Conservation (phyloP, 2,797 vertebrate species). For the Sebastes oblongus region DNA sequence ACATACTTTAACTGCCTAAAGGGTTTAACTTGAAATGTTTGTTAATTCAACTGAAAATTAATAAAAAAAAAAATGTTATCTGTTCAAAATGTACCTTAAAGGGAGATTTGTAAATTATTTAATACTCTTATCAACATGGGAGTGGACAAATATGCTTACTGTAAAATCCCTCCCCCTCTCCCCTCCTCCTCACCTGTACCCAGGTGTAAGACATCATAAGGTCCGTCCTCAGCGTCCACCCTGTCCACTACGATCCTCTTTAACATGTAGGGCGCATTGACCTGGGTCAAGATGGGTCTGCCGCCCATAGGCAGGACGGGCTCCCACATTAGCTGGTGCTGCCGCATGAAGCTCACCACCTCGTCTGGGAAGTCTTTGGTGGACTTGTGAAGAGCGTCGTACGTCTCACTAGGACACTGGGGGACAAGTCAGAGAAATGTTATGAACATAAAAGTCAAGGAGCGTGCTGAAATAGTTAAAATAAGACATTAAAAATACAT, state of each 20-base stretch:
- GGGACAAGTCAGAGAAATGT: background rate
- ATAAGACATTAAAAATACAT: background rate
- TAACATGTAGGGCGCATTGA: constrained; percentile 76
- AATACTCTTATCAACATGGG: too few species aligned
- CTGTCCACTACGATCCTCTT: constrained; percentile 85
- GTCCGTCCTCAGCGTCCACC: constrained; percentile 82
- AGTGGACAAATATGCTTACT: background rate
- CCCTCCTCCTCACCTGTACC: constrained; percentile 82
- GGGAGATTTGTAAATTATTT: too few species aligned
- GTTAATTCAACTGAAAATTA: too few species aligned
- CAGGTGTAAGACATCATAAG: constrained; percentile 84
- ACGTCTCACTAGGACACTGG: constrained; percentile 90
- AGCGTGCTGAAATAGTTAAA: background rate
- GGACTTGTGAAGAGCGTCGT: constrained; percentile 85
- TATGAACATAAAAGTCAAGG: background rate
- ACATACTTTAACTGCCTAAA: too few species aligned
- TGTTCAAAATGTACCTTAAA: too few species aligned
- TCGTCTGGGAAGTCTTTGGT: constrained; percentile 89
- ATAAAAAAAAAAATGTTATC: too few species aligned
- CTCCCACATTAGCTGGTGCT: constrained; percentile 92
- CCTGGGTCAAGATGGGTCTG: constrained; percentile 77
- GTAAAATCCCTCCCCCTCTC: background rate
- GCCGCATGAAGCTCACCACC: constrained; percentile 88
- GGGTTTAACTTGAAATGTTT: too few species aligned
- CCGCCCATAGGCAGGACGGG: constrained; percentile 81